A percentile compares a stretch with the other conserved stretches of the same genome.
Evolutionary conservation across 2,797 vertebrate genomes (phyloP).

Genomic region (Amniataba percoides): DNA sequence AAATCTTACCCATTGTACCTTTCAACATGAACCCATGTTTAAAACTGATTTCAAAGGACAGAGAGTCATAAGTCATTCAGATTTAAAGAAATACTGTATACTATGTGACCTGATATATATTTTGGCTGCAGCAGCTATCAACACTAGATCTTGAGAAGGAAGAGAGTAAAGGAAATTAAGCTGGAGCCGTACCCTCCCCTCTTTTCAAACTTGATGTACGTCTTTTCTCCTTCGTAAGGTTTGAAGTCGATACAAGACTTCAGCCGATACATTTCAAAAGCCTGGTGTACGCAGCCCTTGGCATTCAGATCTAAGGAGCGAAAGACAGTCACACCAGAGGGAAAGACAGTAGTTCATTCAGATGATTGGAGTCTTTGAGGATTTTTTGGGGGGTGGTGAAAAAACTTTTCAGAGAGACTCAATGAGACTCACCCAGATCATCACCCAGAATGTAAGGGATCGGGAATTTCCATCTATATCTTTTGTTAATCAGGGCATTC

Average conservation of each 20-base stretch:
- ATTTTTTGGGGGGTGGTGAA: too few species aligned
- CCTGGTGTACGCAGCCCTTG: slow-evolving; percentile 91
- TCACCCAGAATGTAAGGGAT: slow-evolving; percentile 94
- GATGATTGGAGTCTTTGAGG: neutral
- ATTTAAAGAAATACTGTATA: neutral
- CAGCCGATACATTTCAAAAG: slow-evolving; percentile 94
- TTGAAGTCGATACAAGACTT: slow-evolving; percentile 96
- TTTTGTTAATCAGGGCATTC: slow-evolving; percentile 85
- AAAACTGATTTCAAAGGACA: neutral
- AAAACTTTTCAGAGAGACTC: too few species aligned
- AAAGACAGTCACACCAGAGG: neutral
- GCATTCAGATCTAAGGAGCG: slow-evolving; percentile 83
- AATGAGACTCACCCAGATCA: slow-evolving; percentile 86
- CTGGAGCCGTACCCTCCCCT: slow-evolving; percentile 85
- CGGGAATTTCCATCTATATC: slow-evolving; percentile 90
- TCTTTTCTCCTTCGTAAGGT: slow-evolving; percentile 91
- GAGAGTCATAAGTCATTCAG: neutral
- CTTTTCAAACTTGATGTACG: slow-evolving; percentile 90
- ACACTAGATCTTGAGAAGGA: neutral
- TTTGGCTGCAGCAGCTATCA: neutral
- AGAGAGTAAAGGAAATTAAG: neutral
- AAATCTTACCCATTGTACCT: too few species aligned
- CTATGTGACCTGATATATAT: neutral
- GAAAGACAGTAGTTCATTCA: neutral
- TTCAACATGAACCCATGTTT: neutral